Evolutionary conservation across 2,888 invertebrate species (phyloP).

Genomic region (Ethmia dodecea): DNA sequence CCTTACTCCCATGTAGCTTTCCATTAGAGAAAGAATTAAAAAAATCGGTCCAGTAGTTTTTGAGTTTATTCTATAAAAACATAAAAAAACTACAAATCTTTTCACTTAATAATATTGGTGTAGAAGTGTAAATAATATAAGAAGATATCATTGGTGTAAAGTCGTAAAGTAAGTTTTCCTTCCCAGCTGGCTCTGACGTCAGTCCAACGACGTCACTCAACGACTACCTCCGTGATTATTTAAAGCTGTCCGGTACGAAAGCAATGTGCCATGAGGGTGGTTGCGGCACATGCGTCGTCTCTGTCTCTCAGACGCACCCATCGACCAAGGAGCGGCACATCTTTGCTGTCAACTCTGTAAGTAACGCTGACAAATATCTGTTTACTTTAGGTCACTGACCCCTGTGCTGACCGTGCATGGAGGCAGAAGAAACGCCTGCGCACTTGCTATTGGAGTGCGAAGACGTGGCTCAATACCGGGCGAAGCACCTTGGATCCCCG

Average conservation of each 20-base stretch:
- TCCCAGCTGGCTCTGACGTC: slow-evolving; percentile 34
- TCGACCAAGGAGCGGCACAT: slow-evolving; percentile 21
- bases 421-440: no score
- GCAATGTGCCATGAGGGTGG: slow-evolving; percentile 82
- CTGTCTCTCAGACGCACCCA: slow-evolving; percentile 35
- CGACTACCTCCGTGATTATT: slow-evolving; percentile 75
- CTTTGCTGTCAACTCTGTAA: slow-evolving; percentile 80
- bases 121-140: not conserved
- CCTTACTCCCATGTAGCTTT: not conserved
- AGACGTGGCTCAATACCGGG: no score
- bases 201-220: slow-evolving; percentile 46
- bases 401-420: no score
- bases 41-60: not conserved
- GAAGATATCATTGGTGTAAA: no score
- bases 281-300: slow-evolving; percentile 79
- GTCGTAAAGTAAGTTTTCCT: no score
- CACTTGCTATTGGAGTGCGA: no score
- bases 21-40: not conserved
- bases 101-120: not conserved
- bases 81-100: not conserved
- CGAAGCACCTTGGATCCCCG: no score
- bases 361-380: no score
- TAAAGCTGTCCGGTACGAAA: slow-evolving; percentile 80
- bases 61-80: not conserved
- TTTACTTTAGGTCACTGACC: no score